Base-by-base conservation (phyloP, 2,113 vertebrate species). In the Cavia aperea region DNA sequence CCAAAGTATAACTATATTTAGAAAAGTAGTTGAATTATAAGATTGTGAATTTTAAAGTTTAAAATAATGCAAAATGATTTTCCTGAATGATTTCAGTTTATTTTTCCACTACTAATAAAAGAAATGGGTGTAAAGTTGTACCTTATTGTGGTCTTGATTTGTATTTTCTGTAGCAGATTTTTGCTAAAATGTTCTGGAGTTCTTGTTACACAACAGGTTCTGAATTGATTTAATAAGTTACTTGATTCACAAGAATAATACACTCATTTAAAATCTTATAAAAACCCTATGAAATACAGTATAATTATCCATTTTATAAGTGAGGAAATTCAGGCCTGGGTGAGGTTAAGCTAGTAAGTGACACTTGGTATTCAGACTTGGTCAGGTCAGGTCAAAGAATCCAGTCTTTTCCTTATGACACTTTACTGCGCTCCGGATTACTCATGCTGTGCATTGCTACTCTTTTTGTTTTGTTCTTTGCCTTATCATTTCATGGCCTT, bases 21-120 rank as follows among this genome's bases (percentile, higher is more conserved):
- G 31, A 46, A 73, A 91, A 89, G 56, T 79, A 88, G 56, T 91
- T 91, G n/a, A n/a, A n/a, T 94, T 72, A 11, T 58, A 56, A 49
- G 33, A 18, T 81, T 90, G 49, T 65, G 39, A 89, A 66, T 95
- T 92, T 93, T 82, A 15, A 94, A 89, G 77, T 91, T 72, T 91
- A 70, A 66, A 66, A 31, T 73, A 65, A 36, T 96, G 29, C 8
- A 54, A 83, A 84, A 49, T 56, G 83, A 75, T 90, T 24, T 86
- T 62, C 73, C 66, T 5, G 13, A 16, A 51, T 81, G 86, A 15
- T 83, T 94, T 15, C 49, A 91, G 1, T 89, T 93, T 94, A 21
- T 75, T n/a, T 26, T 68, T 13, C 54, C 46, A 62, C 63, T 84
- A 46, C 14, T n/a, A 70, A 10, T 66, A 3, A 51, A 78, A 60